Base-by-base conservation (phyloP, 2,888 invertebrate genomes). In the Auanema freiburgensis region DNA sequence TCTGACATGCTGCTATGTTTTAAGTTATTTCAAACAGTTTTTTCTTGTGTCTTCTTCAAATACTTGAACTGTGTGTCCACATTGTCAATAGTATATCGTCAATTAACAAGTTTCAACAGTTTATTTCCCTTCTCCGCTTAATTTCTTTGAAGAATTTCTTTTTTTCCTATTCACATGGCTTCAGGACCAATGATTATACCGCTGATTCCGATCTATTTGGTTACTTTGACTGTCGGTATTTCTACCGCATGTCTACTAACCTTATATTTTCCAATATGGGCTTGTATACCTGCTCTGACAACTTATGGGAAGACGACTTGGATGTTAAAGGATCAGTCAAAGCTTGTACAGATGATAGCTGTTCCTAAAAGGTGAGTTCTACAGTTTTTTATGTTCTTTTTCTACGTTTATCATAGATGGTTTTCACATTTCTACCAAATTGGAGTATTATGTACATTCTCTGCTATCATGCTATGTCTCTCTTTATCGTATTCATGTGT, bases 341-440 rank as follows among this genome's bases (percentile, higher is more conserved):
- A 46, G 11, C 46, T 76, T 42, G 54, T 76, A 6, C 51, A 63
- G 3, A 53, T 24, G 11, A 67, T 76, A 55, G 69, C 76, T 21
- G 73, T 76, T 4, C 76, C 76, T 12, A 76, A 76, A 63, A 71
- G 61, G 74, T 74, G 16, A 59, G 57, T 21, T 50, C n/a, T n/a
- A n/a, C 33, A 14, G n/a, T 50, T 41, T 33, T 40, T 33, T 52
- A 18, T 41, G 3, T 42, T 11, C 12, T 44, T 4, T 25, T 24
- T 54, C 41, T 18, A 16, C 5, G 51, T 53, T 49, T 46, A 42
- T 61, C 67, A 57, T 66, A 77, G 78, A 65, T 78, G 75, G 75
- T 78, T 78, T 63, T 66, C 71, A 12, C 78, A 78, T 55, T 78
- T 78, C 61, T 78, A 78, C 69, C 54, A 69, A 10, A 11, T 69